Conservation (phyloP, 2,113 vertebrate genomes). For the Gulo gulo region DNA sequence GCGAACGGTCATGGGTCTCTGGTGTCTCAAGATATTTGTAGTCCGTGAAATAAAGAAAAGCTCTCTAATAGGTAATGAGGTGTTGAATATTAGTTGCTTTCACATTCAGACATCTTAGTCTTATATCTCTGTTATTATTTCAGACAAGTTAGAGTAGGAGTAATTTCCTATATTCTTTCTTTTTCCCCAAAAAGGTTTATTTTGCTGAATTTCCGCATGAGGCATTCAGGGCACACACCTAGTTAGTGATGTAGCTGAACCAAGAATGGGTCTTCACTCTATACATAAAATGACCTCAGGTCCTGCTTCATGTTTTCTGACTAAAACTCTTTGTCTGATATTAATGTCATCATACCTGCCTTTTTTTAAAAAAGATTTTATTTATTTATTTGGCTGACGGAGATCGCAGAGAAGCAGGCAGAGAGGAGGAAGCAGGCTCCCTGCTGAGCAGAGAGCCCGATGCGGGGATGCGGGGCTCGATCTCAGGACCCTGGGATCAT, state of each 20-base stretch:
- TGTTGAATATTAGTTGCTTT: neutral
- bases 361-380: too few relatives aligned
- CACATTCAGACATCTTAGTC: neutral
- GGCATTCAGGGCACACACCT: neutral
- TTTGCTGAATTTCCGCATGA: neutral
- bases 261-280: neutral
- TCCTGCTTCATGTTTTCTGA: neutral
- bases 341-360: neutral
- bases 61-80: neutral
- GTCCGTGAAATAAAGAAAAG: neutral
- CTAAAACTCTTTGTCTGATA: neutral
- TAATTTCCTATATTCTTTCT: slow-evolving; percentile 72
- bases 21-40: neutral
- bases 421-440: too few relatives aligned
- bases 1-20: neutral
- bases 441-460: too few relatives aligned
- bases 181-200: neutral
- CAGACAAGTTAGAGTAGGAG: slow-evolving; percentile 84
- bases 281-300: neutral
- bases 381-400: too few relatives aligned
- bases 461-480: too few relatives aligned
- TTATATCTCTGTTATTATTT: neutral
- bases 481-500: too few relatives aligned
- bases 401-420: too few relatives aligned
- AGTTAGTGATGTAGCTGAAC: neutral